Conservation (phyloP, 92 coral and sea anemone species). For the Paragorgia papillata region DNA sequence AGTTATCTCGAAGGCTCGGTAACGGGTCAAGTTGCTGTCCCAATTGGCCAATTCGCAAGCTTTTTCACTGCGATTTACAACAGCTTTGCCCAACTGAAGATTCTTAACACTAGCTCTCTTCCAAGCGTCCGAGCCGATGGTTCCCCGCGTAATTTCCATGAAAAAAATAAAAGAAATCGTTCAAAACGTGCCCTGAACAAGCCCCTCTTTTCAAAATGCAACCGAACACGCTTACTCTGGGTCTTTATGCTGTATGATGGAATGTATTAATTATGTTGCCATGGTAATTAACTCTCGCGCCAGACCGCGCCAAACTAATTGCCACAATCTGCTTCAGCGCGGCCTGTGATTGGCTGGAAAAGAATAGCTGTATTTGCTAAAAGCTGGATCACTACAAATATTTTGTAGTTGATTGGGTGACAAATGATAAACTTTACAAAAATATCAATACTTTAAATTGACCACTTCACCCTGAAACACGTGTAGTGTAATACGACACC, state of each 20-base stretch:
- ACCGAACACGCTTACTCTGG: background rate
- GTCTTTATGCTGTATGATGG: too few relatives aligned
- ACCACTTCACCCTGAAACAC: too few relatives aligned
- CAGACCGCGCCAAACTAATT: slow-evolving; percentile 9
- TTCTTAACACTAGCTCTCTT: slow-evolving; percentile 96
- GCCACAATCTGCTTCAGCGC: background rate
- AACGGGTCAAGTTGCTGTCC: slow-evolving; percentile 94
- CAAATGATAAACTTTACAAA: too few relatives aligned
- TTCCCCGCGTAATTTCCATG: slow-evolving; percentile 70
- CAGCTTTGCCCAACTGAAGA: slow-evolving; percentile 83
- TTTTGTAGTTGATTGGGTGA: too few relatives aligned
- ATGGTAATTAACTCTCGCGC: too few relatives aligned
- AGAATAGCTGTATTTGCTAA: too few relatives aligned
- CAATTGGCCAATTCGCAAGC: slow-evolving; percentile 92
- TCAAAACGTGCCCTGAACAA: background rate
- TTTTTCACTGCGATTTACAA: slow-evolving; percentile 81
- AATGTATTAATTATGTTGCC: too few relatives aligned
- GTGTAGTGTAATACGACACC: too few relatives aligned
- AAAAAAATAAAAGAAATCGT: background rate
- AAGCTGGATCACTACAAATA: too few relatives aligned
- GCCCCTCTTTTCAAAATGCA: background rate
- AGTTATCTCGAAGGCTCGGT: slow-evolving; percentile 93
- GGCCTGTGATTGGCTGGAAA: background rate
- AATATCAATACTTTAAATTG: too few relatives aligned
- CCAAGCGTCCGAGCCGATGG: slow-evolving; percentile 97